phyloP scores from a whole-genome alignment of 2,113 vertebrate species.

The Neopipo cinnamomea region DNA sequence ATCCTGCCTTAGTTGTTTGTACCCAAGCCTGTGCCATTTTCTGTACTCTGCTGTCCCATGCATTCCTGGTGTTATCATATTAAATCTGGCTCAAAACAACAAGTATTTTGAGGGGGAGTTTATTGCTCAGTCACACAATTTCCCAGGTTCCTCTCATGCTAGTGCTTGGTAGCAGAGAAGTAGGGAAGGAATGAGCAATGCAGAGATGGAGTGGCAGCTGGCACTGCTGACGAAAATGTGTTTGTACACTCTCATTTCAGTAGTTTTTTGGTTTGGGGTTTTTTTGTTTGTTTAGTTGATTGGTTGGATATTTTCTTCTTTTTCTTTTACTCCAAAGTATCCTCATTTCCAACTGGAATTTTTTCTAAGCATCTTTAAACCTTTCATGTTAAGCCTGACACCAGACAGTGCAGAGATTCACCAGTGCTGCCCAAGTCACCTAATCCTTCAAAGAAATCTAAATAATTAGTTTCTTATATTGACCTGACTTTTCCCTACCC shows the following conservation, averaged over 20 bases:
- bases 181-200: not conserved
- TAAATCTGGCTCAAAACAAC: not conserved
- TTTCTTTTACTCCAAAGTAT: not conserved
- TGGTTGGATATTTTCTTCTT: not conserved
- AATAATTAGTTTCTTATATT: not conserved
- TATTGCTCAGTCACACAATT: not conserved
- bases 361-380: not conserved
- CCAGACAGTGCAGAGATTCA: not conserved
- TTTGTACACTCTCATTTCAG: not conserved
- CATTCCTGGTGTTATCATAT: not conserved
- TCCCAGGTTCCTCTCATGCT: not conserved
- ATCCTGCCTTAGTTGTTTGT: not conserved
- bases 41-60: not conserved
- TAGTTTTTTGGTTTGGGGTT: not conserved
- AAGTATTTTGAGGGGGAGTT: fast-evolving
- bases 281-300: not conserved
- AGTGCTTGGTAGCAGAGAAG: not conserved
- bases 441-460: not conserved
- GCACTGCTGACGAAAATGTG: not conserved
- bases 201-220: not conserved
- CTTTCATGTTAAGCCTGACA: not conserved
- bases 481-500: not conserved
- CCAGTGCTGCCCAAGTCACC: not conserved
- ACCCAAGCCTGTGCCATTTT: not conserved
- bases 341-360: not conserved